Evolutionary conservation across 2,113 vertebrate species (phyloP).

Genomic region (Phaetusa simplex): DNA sequence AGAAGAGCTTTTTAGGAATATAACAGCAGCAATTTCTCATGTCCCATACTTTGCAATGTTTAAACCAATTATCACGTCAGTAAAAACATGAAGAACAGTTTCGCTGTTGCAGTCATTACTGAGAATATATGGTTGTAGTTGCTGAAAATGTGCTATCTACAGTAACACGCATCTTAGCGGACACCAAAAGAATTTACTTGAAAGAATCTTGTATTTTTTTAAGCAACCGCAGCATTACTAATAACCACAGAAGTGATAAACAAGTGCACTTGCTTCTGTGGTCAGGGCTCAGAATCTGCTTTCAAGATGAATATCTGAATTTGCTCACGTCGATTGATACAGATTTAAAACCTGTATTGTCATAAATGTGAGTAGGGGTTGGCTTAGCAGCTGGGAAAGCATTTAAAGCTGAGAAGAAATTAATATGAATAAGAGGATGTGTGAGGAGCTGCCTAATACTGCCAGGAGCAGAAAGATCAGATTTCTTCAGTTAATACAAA

Average conservation of each 20-base stretch:
- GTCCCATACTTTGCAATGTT: constrained; percentile 2
- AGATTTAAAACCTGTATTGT: neutral
- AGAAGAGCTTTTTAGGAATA: neutral
- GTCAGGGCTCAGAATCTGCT: neutral
- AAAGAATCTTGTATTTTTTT: neutral
- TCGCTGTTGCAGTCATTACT: constrained; percentile 30
- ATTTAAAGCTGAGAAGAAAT: neutral
- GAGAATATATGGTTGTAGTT: constrained; percentile 16
- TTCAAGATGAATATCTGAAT: neutral
- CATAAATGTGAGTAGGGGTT: neutral
- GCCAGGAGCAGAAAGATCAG: neutral
- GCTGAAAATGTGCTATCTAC: constrained; percentile 5
- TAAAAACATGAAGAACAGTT: constrained; percentile 44
- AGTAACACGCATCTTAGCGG: neutral
- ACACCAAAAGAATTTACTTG: neutral
- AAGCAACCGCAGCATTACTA: neutral
- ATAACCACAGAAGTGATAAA: neutral
- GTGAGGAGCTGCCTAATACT: neutral
- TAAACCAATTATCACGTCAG: constrained; percentile 42
- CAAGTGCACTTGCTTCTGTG: neutral
- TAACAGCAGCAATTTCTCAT: neutral
- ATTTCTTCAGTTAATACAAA: neutral
- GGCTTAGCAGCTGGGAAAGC: neutral
- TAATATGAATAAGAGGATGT: neutral
- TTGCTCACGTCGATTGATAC: neutral